Conservation (phyloP, 2,797 vertebrate species). For the Setipinna tenuifilis region DNA sequence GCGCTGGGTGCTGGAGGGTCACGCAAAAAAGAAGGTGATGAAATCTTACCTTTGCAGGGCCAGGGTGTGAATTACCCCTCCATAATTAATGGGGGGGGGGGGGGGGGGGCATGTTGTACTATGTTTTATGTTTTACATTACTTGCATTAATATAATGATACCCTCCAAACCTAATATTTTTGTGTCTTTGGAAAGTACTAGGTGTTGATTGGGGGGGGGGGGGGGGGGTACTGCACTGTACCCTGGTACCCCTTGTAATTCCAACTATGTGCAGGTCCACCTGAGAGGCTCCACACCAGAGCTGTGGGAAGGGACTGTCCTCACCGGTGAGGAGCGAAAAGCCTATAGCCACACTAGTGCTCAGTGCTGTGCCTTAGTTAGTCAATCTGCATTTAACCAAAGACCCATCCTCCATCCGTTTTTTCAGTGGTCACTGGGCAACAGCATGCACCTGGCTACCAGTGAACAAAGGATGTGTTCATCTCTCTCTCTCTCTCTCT, state of each 20-base stretch:
- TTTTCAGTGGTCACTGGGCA: slow-evolving; percentile 56
- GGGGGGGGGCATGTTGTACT: too few species aligned
- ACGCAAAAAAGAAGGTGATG: too few species aligned
- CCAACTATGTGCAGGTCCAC: not conserved
- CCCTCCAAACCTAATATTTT: too few species aligned
- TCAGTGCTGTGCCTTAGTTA: slow-evolving; percentile 58
- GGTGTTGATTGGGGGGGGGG: too few species aligned
- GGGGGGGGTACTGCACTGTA: too few species aligned
- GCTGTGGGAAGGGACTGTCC: not conserved
- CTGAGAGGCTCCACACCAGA: not conserved
- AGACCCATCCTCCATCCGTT: slow-evolving; percentile 39
- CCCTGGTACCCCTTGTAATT: too few species aligned
- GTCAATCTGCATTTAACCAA: slow-evolving; percentile 59
- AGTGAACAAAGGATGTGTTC: not conserved
- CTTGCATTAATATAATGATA: too few species aligned
- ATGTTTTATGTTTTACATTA: too few species aligned
- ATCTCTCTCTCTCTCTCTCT: slow-evolving; percentile 26
- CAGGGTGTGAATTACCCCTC: too few species aligned
- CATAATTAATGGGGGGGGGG: too few species aligned
- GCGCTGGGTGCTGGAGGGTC: slow-evolving; percentile 2
- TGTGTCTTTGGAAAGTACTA: too few species aligned
- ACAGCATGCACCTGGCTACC: slow-evolving; percentile 51
- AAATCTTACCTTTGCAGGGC: too few species aligned
- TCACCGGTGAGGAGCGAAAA: slow-evolving; percentile 45
- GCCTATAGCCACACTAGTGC: slow-evolving; percentile 52